These are phyloP conservation scores for Oriolus oriolus DNA, from an alignment of 2,113 vertebrate species.

Conservation along the genomic window DNA sequence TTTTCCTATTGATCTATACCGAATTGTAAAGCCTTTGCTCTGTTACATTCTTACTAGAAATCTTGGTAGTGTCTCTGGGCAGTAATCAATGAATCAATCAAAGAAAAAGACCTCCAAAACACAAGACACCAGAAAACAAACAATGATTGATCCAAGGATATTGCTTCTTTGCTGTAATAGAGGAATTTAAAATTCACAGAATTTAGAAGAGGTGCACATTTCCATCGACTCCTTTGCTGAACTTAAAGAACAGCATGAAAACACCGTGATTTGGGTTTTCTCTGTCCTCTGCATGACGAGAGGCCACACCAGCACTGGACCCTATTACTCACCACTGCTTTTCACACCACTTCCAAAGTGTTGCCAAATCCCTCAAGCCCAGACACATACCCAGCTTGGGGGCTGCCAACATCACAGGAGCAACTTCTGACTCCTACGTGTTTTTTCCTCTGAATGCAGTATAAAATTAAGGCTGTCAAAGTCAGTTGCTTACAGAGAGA, in stretches of 20 bases:
- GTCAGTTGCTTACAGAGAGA: not conserved
- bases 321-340: not conserved
- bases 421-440: not conserved
- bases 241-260: not conserved
- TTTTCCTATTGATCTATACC: not conserved
- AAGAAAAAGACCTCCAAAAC: not conserved
- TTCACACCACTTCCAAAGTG: not conserved
- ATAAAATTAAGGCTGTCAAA: not conserved
- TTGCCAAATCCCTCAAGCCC: not conserved
- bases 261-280: not conserved
- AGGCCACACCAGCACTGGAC: not conserved
- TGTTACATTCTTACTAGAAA: not conserved
- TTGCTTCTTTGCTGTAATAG: not conserved
- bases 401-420: not conserved
- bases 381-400: not conserved
- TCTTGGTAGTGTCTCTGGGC: not conserved
- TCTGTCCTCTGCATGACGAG: not conserved
- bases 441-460: not conserved
- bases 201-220: not conserved
- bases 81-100: not conserved
- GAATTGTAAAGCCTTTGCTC: not conserved
- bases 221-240: not conserved
- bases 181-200: not conserved
- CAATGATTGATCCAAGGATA: accelerated
- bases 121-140: not conserved